Conservation (phyloP, 2,888 invertebrate species). For the Epinotia brunnichana region DNA sequence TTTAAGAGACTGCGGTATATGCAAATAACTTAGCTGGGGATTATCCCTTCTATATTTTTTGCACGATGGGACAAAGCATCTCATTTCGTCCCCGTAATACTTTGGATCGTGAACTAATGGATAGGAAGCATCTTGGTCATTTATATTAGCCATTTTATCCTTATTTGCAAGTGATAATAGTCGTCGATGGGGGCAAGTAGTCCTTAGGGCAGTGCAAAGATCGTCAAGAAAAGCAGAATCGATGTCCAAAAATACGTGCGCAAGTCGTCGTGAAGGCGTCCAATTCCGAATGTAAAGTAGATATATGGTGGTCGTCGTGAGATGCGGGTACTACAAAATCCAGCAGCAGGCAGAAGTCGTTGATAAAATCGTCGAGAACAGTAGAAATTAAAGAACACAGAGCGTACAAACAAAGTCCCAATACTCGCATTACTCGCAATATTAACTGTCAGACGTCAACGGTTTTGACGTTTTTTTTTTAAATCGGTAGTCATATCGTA, state of each 20-base stretch:
- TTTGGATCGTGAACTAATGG: no score
- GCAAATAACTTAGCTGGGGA: background rate
- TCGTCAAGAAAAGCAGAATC: slow-evolving; percentile 9
- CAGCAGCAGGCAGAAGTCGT: slow-evolving; percentile 5
- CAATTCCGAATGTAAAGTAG: background rate
- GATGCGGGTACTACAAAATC: slow-evolving; percentile 11
- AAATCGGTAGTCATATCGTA: background rate
- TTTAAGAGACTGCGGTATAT: slow-evolving; percentile 5
- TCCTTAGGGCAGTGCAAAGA: background rate
- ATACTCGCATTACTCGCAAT: no score
- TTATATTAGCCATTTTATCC: no score
- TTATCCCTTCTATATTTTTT: background rate
- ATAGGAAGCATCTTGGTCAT: no score
- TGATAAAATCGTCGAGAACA: background rate
- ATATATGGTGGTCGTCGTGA: slow-evolving; percentile 2
- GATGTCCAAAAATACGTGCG: slow-evolving; percentile 3
- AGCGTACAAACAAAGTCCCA: background rate
- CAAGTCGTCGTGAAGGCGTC: background rate
- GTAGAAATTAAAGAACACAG: background rate
- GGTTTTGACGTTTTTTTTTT: background rate
- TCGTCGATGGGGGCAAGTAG: no score
- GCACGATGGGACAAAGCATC: no score
- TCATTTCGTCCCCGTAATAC: no score
- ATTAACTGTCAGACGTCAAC: background rate
- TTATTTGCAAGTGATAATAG: no score